phyloP scores from a whole-genome alignment of 2,888 invertebrate genomes.

The Lumbricus terrestris region DNA sequence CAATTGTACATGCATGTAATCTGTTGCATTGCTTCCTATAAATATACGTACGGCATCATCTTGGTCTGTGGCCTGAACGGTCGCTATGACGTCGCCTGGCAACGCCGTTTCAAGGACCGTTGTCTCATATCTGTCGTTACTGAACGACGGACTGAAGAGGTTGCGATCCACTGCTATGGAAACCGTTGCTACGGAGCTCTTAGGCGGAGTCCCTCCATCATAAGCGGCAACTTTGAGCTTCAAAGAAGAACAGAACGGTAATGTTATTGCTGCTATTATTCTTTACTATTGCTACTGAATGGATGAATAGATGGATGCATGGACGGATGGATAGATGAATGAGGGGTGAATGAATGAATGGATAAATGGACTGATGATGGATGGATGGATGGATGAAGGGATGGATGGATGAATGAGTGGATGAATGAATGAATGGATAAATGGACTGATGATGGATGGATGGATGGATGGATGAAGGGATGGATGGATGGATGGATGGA shows the following conservation, averaged over 20 bases:
- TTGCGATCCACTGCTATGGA: slow-evolving; percentile 37
- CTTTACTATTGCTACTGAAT: not conserved
- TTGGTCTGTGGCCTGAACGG: slow-evolving; percentile 40
- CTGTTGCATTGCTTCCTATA: too few species aligned
- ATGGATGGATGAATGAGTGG: not conserved
- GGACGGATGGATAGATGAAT: not conserved
- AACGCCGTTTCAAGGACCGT: slow-evolving; percentile 39
- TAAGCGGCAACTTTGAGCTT: slow-evolving; percentile 46
- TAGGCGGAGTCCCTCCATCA: slow-evolving; percentile 47
- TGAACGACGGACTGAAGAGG: slow-evolving; percentile 37
- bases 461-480: not conserved
- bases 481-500: not conserved
- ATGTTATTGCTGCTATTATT: not conserved
- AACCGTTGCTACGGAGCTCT: slow-evolving; percentile 38
- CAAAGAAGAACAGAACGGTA: slow-evolving; percentile 21
- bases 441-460: not conserved
- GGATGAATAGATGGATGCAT: not conserved
- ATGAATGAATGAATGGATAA: not conserved
- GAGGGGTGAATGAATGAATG: not conserved
- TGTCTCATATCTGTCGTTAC: slow-evolving; percentile 30
- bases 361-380: not conserved
- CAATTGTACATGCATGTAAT: too few species aligned
- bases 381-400: not conserved
- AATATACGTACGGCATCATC: slow-evolving; percentile 33
- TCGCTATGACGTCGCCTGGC: slow-evolving; percentile 36